A percentile compares a stretch with the other conserved stretches of the same genome.
Conservation (phyloP, 2,888 invertebrate genomes). For the Eilema griseolum region DNA sequence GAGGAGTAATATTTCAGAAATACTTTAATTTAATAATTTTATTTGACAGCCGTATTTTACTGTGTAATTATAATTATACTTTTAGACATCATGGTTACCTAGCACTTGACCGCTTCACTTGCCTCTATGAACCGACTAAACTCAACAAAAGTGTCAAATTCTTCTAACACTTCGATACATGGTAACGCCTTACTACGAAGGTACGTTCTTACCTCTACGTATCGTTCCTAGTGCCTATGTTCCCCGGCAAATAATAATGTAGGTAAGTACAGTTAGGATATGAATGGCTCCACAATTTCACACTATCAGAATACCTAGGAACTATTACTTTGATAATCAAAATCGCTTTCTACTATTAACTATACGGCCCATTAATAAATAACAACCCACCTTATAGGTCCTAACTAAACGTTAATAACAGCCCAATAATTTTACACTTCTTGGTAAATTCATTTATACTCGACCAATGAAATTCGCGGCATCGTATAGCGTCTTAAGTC, state of each 20-base stretch:
- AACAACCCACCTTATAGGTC: not conserved
- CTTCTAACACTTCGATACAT: no score
- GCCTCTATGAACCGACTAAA: no score
- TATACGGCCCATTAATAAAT: conserved; percentile 22
- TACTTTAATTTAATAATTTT: not conserved
- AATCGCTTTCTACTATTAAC: conserved; percentile 21
- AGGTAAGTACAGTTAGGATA: not conserved
- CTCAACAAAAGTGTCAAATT: no score
- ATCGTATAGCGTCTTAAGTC: conserved; percentile 23
- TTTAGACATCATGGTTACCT: not conserved
- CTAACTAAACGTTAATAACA: conserved; percentile 31
- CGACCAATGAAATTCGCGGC: conserved; percentile 50
- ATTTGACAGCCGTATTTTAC: not conserved
- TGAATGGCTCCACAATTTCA: not conserved
- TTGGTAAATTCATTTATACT: conserved; percentile 51
- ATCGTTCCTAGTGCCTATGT: no score
- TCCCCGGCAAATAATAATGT: no score
- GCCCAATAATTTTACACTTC: conserved; percentile 47
- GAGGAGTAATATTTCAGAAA: not conserved
- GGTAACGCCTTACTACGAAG: no score
- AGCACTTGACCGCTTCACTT: no score
- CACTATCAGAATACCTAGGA: not conserved
- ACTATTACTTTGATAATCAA: conserved; percentile 15
- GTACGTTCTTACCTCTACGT: no score
- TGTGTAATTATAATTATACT: not conserved